phyloP scores from a whole-genome alignment of 2,113 vertebrate genomes.

The Muscicapa adusta region DNA sequence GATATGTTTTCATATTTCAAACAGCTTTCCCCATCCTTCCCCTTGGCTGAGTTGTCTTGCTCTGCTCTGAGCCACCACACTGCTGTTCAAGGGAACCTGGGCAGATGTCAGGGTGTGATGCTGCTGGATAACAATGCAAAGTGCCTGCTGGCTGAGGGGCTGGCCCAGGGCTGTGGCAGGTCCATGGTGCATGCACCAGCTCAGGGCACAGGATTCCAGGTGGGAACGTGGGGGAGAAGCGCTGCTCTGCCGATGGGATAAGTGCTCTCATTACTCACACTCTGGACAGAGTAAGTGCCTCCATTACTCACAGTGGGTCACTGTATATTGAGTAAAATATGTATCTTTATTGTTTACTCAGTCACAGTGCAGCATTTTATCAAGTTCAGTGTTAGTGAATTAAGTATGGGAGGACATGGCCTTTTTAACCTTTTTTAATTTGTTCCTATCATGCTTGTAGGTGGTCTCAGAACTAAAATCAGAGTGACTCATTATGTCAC shows the following conservation, averaged over 20 bases:
- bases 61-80: background rate
- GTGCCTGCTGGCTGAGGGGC: background rate
- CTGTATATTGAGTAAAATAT: conserved; percentile 1
- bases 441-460: background rate
- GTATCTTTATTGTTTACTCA: conserved; percentile 12
- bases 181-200: background rate
- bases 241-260: background rate
- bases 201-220: background rate
- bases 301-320: conserved; percentile 8
- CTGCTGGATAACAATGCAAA: background rate
- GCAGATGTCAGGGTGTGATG: background rate
- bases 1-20: background rate
- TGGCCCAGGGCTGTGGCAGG: background rate
- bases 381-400: background rate
- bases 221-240: accelerated
- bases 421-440: background rate
- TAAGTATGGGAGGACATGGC: background rate
- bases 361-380: background rate
- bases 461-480: background rate
- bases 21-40: background rate
- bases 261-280: conserved; percentile 49
- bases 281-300: conserved; percentile 33
- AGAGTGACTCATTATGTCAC: background rate
- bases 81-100: background rate
- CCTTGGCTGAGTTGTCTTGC: background rate